Evolutionary conservation across 2,113 vertebrate species (phyloP).

Genomic region (Micronisus gabar): DNA sequence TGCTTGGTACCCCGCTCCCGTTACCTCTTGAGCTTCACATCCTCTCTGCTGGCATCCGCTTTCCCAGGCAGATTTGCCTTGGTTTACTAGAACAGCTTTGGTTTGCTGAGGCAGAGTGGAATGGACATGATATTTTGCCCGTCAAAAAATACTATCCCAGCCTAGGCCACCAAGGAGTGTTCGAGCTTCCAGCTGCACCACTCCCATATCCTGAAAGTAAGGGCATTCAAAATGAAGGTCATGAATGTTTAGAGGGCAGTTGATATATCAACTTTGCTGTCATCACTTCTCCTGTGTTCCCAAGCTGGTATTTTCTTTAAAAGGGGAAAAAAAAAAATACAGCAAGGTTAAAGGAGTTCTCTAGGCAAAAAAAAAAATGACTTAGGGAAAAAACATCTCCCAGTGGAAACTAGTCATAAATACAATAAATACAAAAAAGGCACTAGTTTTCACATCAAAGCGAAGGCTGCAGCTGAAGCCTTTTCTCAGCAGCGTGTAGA

Average conservation of each 20-base stretch:
- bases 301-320: constrained; percentile 19
- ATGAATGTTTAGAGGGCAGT: not conserved
- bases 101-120: not conserved
- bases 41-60: not conserved
- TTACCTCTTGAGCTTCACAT: not conserved
- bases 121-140: not conserved
- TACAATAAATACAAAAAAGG: not conserved
- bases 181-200: not conserved
- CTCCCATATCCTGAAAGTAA: constrained; percentile 29
- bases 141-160: not conserved
- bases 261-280: not conserved
- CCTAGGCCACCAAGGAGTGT: not conserved
- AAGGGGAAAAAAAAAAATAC: not conserved
- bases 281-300: not conserved
- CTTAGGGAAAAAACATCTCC: not conserved
- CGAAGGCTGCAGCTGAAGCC: not conserved
- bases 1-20: not conserved
- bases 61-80: not conserved
- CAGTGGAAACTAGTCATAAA: not conserved
- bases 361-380: not conserved
- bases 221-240: not conserved
- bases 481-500: not conserved
- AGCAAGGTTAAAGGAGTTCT: not conserved
- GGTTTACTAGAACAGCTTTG: not conserved
- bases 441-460: not conserved